Conservation (phyloP, 2,113 vertebrate genomes). For the Erythrolamprus reginae region DNA sequence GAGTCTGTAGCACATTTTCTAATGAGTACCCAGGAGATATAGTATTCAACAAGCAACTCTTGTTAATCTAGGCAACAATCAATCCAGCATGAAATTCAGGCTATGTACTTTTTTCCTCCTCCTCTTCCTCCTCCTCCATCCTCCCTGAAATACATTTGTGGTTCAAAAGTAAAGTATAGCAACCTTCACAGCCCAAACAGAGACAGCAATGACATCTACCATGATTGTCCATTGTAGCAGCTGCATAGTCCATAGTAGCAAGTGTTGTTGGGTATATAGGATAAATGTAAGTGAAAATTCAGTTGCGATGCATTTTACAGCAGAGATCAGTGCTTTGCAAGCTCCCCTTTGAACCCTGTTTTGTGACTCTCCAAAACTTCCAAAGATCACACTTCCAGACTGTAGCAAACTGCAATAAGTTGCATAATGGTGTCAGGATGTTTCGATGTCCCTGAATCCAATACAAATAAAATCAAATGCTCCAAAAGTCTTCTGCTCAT, state of each 20-base stretch:
- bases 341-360: background rate
- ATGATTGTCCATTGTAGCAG: background rate
- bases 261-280: background rate
- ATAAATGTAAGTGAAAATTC: background rate
- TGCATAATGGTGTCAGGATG: background rate
- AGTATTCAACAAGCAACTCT: too few species aligned
- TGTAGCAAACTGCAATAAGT: background rate
- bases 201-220: background rate
- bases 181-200: background rate
- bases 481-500: background rate
- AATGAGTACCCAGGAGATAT: too few species aligned
- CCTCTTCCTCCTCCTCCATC: too few species aligned
- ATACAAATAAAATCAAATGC: background rate
- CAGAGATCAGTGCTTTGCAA: background rate
- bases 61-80: too few species aligned
- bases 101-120: too few species aligned
- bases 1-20: too few species aligned
- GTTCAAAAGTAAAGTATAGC: background rate
- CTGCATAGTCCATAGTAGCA: too few species aligned
- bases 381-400: background rate
- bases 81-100: too few species aligned
- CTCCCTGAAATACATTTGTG: background rate
- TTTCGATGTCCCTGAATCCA: background rate
- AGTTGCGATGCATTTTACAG: background rate
- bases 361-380: background rate